phyloP scores from a whole-genome alignment of 2,113 vertebrate species.

The Pantherophis guttatus region DNA sequence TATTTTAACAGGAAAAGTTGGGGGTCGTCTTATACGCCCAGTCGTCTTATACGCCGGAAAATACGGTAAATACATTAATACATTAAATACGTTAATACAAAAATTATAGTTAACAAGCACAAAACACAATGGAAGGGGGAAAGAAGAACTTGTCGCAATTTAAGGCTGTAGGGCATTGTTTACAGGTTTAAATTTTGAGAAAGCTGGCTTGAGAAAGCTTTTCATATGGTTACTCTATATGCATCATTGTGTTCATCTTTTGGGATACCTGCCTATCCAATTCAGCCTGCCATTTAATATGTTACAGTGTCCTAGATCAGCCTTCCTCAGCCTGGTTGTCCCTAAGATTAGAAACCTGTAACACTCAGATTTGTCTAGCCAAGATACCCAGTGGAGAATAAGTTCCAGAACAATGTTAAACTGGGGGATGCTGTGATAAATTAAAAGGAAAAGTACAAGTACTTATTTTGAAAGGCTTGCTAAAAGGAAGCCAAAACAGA shows the following conservation, averaged over 20 bases:
- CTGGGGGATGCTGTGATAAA: background rate
- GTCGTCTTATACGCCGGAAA: no score
- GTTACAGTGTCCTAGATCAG: background rate
- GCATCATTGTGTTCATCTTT: background rate
- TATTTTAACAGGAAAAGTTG: no score
- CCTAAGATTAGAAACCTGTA: background rate
- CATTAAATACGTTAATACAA: background rate
- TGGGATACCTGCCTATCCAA: background rate
- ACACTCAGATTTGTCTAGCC: background rate
- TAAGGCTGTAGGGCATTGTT: background rate
- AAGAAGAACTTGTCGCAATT: background rate
- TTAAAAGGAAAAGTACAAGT: background rate
- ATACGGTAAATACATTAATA: background rate
- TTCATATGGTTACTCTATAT: background rate
- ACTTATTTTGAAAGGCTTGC: background rate
- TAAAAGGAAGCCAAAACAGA: background rate
- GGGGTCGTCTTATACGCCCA: no score
- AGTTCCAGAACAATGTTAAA: background rate
- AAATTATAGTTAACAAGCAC: background rate
- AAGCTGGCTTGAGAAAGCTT: background rate
- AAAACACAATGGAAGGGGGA: background rate
- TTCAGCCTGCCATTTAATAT: background rate
- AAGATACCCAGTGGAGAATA: background rate
- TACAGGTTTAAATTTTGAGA: background rate
- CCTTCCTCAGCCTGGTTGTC: background rate